phyloP scores from a whole-genome alignment of 2,113 vertebrate species.

The Paracanthobrama guichenoti region DNA sequence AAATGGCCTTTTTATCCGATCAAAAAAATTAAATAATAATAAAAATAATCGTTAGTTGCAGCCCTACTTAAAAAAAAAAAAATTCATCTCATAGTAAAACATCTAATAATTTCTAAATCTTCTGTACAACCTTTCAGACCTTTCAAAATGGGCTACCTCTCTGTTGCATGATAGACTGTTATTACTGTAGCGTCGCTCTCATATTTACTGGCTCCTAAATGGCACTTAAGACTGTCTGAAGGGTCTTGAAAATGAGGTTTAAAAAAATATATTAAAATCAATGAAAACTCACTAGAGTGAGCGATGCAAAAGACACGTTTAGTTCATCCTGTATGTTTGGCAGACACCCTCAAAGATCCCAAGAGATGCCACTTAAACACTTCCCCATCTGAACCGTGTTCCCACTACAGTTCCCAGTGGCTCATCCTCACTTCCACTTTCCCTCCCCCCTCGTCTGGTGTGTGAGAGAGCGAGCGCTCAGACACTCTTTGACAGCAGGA shows the following conservation, averaged over 20 bases:
- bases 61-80: too few species aligned
- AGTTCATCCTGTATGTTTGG: background rate
- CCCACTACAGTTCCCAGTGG: background rate
- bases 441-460: background rate
- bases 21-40: too few species aligned
- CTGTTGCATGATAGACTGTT: background rate
- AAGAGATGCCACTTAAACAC: background rate
- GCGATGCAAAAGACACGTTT: background rate
- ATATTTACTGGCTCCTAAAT: background rate
- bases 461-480: background rate
- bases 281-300: background rate
- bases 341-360: background rate
- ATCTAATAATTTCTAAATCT: background rate
- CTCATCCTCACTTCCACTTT: background rate
- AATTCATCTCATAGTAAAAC: background rate
- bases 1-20: too few species aligned
- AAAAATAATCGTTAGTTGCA: too few species aligned
- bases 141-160: background rate
- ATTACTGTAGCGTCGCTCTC: background rate
- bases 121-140: background rate
- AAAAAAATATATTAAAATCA: background rate
- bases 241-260: background rate
- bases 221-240: background rate
- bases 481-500: constrained; percentile 24
- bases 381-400: background rate